Base-by-base conservation (phyloP, 1,140 invertebrate genomes). In the Panonychus citri region DNA sequence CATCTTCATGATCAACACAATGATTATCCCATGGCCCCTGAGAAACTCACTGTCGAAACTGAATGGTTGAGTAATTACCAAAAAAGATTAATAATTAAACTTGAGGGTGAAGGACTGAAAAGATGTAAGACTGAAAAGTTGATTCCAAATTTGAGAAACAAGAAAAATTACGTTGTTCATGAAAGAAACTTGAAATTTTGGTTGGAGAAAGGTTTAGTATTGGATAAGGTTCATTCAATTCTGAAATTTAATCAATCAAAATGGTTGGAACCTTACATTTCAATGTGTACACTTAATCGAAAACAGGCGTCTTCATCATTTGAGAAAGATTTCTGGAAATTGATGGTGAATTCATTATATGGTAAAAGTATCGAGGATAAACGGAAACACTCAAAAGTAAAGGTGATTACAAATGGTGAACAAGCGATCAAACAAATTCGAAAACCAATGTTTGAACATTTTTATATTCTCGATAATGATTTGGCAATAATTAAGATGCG, bases 361-460 rank as follows among this genome's bases (percentile, higher is more conserved):
- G 72, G 70, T 3, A 73, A 72, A 66, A 69, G 67, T 2, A 72
- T 72, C 64, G 71, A 74, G 65, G 73, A 73, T 65, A 62, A 71
- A n/a, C 63, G 66, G 57, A 72, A 73, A 56, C 60, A 66, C 60
- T 64, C 65, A 27, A 62, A 71, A 62, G 63, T 74, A 3, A 66
- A 65, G 65, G 57, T 73, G 62, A 64, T 62, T 27, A 57, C 25
- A 42, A 66, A 64, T 64, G 39, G n/a, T 42, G 55, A 65, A 53
- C 65, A 68, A 56, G 63, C 62, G 21, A 55, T 65, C 62, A 61
- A 63, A 46, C 59, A 67, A 27, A 68, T 70, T 42, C 59, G 65
- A 21, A 65, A 67, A 64, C 67, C 66, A 5, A 65, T 68, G 60
- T 72, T 71, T 60, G 63, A 70, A 58, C 63, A 60, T 37, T 39